Conservation (phyloP, 2,797 vertebrate genomes). For the Pelodytes ibericus region DNA sequence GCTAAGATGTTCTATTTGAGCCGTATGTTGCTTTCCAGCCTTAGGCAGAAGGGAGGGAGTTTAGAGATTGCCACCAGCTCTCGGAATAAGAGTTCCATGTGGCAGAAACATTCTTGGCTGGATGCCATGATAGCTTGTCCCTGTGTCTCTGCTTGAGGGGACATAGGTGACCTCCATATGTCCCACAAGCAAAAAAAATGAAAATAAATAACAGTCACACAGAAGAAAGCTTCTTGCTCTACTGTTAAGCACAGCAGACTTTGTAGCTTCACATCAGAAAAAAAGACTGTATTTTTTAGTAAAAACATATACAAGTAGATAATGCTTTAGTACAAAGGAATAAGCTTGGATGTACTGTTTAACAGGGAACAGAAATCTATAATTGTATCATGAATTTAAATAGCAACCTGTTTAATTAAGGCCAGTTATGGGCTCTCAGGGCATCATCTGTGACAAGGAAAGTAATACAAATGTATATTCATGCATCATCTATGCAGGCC, state of each 20-base stretch:
- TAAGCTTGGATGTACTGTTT: too few relatives aligned
- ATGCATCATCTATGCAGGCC: too few relatives aligned
- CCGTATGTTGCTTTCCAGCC: constrained; percentile 48
- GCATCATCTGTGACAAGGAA: too few relatives aligned
- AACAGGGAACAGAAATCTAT: too few relatives aligned
- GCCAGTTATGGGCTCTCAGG: too few relatives aligned
- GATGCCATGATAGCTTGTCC: constrained; percentile 50
- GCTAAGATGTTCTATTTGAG: constrained; percentile 37
- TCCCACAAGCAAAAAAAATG: constrained; percentile 34
- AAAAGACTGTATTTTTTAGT: too few relatives aligned
- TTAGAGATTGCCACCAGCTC: constrained; percentile 39
- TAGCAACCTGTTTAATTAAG: too few relatives aligned
- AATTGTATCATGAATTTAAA: too few relatives aligned
- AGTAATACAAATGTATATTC: too few relatives aligned
- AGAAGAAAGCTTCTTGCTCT: not conserved
- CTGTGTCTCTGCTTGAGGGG: constrained; percentile 47
- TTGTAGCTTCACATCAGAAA: too few relatives aligned
- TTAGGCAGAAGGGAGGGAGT: constrained; percentile 27
- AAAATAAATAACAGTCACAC: constrained; percentile 45
- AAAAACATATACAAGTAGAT: too few relatives aligned
- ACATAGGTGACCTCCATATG: constrained; percentile 55
- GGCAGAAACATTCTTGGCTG: constrained; percentile 47
- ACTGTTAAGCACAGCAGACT: not conserved
- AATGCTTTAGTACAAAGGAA: too few relatives aligned
- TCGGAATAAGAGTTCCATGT: constrained; percentile 42